Percentiles rank a stretch among this genome's conserved stretches.
These are phyloP conservation scores for Rostratula benghalensis DNA, from an alignment of 2,113 vertebrate genomes.

Conservation along the genomic window DNA sequence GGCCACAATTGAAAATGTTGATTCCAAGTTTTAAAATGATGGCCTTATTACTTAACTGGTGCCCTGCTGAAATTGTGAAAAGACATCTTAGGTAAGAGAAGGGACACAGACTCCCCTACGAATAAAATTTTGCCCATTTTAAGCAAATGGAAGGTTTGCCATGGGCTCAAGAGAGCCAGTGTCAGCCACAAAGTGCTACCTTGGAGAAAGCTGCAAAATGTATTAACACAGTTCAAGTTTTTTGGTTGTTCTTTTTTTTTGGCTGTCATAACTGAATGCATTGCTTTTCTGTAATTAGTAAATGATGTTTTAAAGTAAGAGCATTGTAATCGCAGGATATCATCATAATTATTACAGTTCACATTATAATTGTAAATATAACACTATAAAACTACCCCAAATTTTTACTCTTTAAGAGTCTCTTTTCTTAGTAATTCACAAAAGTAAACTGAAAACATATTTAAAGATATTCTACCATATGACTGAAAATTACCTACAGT, in stretches of 20 bases:
- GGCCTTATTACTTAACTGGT: slow-evolving; percentile 18
- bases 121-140: slow-evolving; percentile 32
- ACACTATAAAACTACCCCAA: neutral
- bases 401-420: neutral
- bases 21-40: slow-evolving; percentile 27
- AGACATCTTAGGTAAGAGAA: slow-evolving; percentile 34
- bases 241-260: neutral
- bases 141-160: slow-evolving; percentile 28
- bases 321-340: neutral
- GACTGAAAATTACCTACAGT: neutral
- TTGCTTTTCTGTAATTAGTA: slow-evolving; percentile 25
- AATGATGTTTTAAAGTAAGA: neutral
- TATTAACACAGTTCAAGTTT: neutral
- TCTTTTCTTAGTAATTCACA: neutral
- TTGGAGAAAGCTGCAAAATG: slow-evolving; percentile 6
- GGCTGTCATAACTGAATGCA: neutral
- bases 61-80: neutral
- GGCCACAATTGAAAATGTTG: slow-evolving; percentile 25
- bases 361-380: neutral
- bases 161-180: neutral
- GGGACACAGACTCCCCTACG: slow-evolving; percentile 10
- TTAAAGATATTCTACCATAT: neutral
- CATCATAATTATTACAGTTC: neutral
- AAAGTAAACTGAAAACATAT: neutral
- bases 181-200: neutral